phyloP scores from a whole-genome alignment of 1,140 invertebrate species.

The Drosophila ogumai region DNA sequence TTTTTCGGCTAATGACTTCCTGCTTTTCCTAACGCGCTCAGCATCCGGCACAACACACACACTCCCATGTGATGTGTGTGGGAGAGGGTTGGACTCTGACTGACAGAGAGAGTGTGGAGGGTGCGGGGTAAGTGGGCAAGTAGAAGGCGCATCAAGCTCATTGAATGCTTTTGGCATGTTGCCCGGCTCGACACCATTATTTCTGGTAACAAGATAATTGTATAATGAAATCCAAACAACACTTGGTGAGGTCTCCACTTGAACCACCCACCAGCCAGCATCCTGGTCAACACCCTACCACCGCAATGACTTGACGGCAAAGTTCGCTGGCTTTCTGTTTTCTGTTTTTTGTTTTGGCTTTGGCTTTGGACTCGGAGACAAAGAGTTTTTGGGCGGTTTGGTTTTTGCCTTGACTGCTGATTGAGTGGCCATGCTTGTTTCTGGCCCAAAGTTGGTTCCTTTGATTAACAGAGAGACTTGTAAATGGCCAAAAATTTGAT shows the following conservation, averaged over 20 bases:
- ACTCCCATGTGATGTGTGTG: constrained; percentile 30
- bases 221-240: constrained; percentile 84
- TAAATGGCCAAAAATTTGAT: neutral
- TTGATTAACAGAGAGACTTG: constrained; percentile 3
- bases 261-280: constrained; percentile 17
- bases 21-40: constrained; percentile 74
- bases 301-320: constrained; percentile 79
- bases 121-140: constrained; percentile 20
- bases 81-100: constrained; percentile 16
- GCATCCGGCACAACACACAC: constrained; percentile 52
- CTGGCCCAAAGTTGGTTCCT: constrained; percentile 11
- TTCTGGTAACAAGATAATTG: constrained; percentile 84
- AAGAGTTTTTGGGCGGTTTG: constrained; percentile 59
- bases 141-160: constrained; percentile 51
- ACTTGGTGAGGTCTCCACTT: constrained; percentile 56
- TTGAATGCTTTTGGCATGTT: constrained; percentile 83
- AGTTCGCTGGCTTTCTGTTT: constrained; percentile 65
- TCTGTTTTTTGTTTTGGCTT: constrained; percentile 28
- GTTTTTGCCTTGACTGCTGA: constrained; percentile 47
- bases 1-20: constrained; percentile 77
- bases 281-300: constrained; percentile 8
- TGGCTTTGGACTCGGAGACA: constrained; percentile 57
- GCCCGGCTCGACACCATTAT: constrained; percentile 81
- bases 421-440: constrained; percentile 69
- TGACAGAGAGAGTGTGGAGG: neutral